A percentile compares a stretch with the other conserved stretches of the same genome.
Evolutionary conservation across 2,888 invertebrate genomes (phyloP).

Genomic region (Pollenia amentaria): DNA sequence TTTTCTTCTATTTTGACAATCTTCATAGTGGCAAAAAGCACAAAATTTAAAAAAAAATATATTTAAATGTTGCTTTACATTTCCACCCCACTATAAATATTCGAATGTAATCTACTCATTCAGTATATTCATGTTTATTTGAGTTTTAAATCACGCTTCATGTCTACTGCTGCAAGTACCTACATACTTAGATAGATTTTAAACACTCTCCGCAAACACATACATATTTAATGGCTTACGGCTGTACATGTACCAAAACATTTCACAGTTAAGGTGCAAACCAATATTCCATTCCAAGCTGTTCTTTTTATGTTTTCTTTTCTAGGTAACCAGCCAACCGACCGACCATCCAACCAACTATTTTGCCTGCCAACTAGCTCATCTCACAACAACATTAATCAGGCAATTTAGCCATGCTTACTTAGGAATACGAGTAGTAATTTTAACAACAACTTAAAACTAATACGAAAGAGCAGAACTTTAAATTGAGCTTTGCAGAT

Average conservation of each 20-base stretch:
- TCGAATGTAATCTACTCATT: not conserved
- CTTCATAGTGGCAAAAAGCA: slow-evolving; percentile 21
- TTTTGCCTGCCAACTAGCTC: slow-evolving; percentile 41
- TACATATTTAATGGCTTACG: slow-evolving; percentile 56
- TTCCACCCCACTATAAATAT: slow-evolving; percentile 7
- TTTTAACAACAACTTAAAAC: slow-evolving; percentile 21
- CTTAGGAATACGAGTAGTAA: slow-evolving; percentile 58
- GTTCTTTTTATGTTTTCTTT: not conserved
- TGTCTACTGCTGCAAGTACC: slow-evolving; percentile 33
- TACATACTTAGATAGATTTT: not conserved
- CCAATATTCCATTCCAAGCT: slow-evolving; percentile 32
- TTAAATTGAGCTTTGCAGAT: slow-evolving; percentile 43
- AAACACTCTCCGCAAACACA: slow-evolving; percentile 39
- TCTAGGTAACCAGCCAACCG: slow-evolving; percentile 25
- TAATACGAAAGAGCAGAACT: slow-evolving; percentile 35
- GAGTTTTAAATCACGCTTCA: slow-evolving; percentile 24
- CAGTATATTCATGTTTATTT: not conserved
- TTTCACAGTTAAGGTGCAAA: slow-evolving; percentile 71
- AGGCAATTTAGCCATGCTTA: slow-evolving; percentile 69
- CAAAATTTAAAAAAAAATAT: slow-evolving; percentile 14
- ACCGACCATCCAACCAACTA: slow-evolving; percentile 36
- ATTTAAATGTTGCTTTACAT: slow-evolving; percentile 33
- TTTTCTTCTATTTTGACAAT: slow-evolving; percentile 46
- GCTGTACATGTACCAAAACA: slow-evolving; percentile 65
- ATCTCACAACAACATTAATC: slow-evolving; percentile 70